These are phyloP conservation scores for Spondyliosoma cantharus DNA, from an alignment of 2,797 vertebrate genomes.

Conservation along the genomic window DNA sequence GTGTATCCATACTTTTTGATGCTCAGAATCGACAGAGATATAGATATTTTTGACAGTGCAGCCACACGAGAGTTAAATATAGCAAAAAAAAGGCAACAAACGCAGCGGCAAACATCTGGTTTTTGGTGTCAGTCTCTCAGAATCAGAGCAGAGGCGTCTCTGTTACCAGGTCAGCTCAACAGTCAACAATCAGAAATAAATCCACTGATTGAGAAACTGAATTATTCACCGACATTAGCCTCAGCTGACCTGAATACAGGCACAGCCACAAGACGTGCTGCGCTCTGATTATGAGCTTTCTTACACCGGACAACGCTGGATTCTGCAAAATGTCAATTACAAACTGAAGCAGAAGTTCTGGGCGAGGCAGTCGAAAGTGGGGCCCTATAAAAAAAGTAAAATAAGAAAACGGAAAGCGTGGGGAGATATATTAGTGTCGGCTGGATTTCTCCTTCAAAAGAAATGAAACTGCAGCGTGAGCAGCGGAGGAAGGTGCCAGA, in stretches of 20 bases:
- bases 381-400: slow-evolving; percentile 10
- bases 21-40: too few species aligned
- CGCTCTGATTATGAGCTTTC: slow-evolving; percentile 5
- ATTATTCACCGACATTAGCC: slow-evolving; percentile 7
- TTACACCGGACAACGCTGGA: not conserved
- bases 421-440: slow-evolving; percentile 10
- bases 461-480: slow-evolving; percentile 65
- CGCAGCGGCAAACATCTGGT: not conserved
- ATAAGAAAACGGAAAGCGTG: slow-evolving; percentile 18
- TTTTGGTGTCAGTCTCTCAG: not conserved
- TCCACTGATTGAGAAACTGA: slow-evolving; percentile 6
- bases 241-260: slow-evolving; percentile 16
- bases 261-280: not conserved
- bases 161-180: not conserved
- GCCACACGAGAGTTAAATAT: not conserved
- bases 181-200: not conserved
- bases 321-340: slow-evolving; percentile 30
- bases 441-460: slow-evolving; percentile 50
- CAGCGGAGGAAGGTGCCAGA: slow-evolving; percentile 68
- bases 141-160: not conserved
- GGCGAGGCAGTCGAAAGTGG: not conserved
- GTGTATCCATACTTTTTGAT: too few species aligned
- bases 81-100: not conserved
- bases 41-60: not conserved
- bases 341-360: not conserved